Evolutionary conservation across 2,888 invertebrate genomes (phyloP), one percentile per base, ranked within the genome.

Genomic region (Coenonympha glycerion): DNA sequence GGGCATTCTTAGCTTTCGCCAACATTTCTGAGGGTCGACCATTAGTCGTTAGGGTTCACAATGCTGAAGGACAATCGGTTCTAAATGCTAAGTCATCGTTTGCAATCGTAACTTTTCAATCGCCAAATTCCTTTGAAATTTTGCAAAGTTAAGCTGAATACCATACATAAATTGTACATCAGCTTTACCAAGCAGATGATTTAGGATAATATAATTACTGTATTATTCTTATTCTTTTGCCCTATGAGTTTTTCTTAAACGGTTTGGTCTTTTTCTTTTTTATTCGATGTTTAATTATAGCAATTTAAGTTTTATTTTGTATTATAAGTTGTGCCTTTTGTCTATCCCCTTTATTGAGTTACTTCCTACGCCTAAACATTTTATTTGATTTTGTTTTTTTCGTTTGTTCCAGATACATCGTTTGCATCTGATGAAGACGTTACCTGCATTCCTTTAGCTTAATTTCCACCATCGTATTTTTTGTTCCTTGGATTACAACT

Each of bases 371-470:
- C 18, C 3, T 11, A 16, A 34, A 26, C 2, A n/a, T 15, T 22
- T 19, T 21, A 33, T 6, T 30, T 19, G 4, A 36, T 61, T 62
- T 50, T 49, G 15, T 24, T 51, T 33, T n/a, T 47, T 53, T 50
- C 34, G 61, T 49, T 85, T 84, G 84, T 84, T 85, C 40, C 84
- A 85, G 85, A 79, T 83, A 65, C 71, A 62, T 67, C 69, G 64
- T 64, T 60, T 65, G 49, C 73, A 58, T 72, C 76, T 57, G 65
- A 69, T 63, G 71, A 76, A 65, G 68, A 67, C 62, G 56, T 46
- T 52, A 53, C 15, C 28, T 28, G 26, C 40, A 53, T 26, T 30
- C 36, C 33, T 44, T 52, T 50, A 46, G 22, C 30, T 33, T 19
- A 13, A 18, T 30, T 31, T 42, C 45, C 73, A 68, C 71, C 68